These are phyloP conservation scores for Drosophila antonietae DNA, from an alignment of 2,888 invertebrate species.

Conservation along the genomic window DNA sequence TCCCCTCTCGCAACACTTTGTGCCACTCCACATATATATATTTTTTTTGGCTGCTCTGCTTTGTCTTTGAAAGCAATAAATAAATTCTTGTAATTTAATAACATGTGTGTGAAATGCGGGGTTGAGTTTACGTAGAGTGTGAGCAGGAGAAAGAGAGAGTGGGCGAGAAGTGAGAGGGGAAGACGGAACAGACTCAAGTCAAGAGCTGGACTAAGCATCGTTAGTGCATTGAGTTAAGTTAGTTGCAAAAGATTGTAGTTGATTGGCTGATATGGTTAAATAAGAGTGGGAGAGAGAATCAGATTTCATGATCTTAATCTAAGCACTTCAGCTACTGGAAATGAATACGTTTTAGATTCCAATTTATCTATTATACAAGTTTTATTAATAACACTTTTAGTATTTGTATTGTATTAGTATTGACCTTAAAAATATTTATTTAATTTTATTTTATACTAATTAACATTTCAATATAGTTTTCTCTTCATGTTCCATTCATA, in stretches of 20 bases:
- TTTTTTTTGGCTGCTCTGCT: not conserved
- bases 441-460: not conserved
- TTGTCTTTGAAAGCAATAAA: constrained; percentile 27
- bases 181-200: not conserved
- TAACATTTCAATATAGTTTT: not conserved
- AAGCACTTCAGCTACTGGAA: too few relatives aligned
- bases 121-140: not conserved
- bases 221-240: not conserved
- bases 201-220: not conserved
- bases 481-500: not conserved
- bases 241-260: not conserved
- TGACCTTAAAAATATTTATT: not conserved
- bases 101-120: constrained; percentile 48
- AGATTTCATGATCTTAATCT: too few relatives aligned
- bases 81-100: constrained; percentile 39
- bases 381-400: too few relatives aligned
- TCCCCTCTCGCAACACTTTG: not conserved
- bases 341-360: too few relatives aligned
- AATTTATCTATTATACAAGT: too few relatives aligned
- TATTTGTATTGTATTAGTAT: too few relatives aligned
- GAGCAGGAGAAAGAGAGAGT: not conserved
- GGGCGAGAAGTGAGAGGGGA: not conserved
- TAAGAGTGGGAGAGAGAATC: not conserved
- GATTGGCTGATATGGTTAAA: not conserved
- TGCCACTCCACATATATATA: not conserved